Base-by-base conservation (phyloP, 2,888 invertebrate species). In the Aleiodes leptofemur region DNA sequence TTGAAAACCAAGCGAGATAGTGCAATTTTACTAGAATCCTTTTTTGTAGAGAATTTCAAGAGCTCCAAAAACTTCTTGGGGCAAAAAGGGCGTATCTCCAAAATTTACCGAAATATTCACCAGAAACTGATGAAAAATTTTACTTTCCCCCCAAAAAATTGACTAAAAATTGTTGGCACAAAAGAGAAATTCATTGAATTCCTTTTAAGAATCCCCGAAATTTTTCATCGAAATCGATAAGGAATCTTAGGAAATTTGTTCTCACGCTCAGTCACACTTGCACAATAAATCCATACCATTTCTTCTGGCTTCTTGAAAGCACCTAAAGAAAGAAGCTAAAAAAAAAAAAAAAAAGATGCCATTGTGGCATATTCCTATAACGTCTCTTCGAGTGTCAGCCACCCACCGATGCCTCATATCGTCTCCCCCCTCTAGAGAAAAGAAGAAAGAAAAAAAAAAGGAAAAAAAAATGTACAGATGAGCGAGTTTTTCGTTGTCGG, bases 251-350 rank as follows among this genome's bases (percentile, higher is more conserved):
- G 29, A 61, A 76, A 51, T 16, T 29, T 50, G 72, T 76, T 76
- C 76, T 76, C 76, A 76, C 72, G 76, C 72, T 76, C 72, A 72
- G 76, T 72, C 76, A 72, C 76, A 76, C 69, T 72, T 72, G 38
- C 53, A 76, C 72, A 76, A 76, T 76, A 72, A 68, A 68, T 68
- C 51, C 34, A 9, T 23, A 23, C 23, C 34, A 31, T 43, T 43
- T 53, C 51, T 68, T 13, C 50, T 50, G 23, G 48, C 66, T 50
- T 53, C 29, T 51, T 34, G 7, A 9, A 34, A 51, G 51, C 34
- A 48, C 38, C 72, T 29, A 59, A 50, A 51, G 72, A 4, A 31
- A 23, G 72, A 4, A 31, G 13, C 51, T 31, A 1, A 23, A 23
- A 23, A 23, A 23, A 23, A 23, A 51, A 68, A 51, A n/a, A n/a